Evolutionary conservation across 1,140 invertebrate genomes (phyloP).

Genomic region (Scaptomyza graminum): DNA sequence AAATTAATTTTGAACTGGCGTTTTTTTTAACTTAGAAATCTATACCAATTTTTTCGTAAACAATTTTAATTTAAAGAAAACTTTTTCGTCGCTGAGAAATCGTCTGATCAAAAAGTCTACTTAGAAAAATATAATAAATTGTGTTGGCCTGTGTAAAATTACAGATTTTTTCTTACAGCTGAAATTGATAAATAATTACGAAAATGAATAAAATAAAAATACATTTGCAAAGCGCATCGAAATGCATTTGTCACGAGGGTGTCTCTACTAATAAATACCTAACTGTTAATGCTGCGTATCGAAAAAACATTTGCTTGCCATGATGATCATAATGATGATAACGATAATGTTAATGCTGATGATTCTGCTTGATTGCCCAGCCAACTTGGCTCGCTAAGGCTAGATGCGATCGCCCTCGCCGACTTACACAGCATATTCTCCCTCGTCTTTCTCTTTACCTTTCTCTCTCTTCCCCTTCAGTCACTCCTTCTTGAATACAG

Average conservation of each 20-base stretch:
- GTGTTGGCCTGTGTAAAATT: too few relatives aligned
- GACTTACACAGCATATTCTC: neutral
- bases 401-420: conserved; percentile 36
- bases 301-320: neutral
- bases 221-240: conserved; percentile 19
- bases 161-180: neutral
- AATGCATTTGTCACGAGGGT: conserved; percentile 41
- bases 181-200: conserved; percentile 10
- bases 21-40: too few relatives aligned
- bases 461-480: neutral
- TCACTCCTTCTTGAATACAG: too few relatives aligned
- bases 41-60: too few relatives aligned
- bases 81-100: too few relatives aligned
- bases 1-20: too few relatives aligned
- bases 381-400: conserved; percentile 7
- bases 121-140: too few relatives aligned
- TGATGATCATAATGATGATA: conserved; percentile 5
- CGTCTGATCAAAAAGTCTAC: too few relatives aligned
- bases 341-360: conserved; percentile 42
- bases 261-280: neutral
- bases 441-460: neutral
- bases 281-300: conserved; percentile 42
- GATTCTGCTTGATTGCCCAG: conserved; percentile 69
- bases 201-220: neutral
- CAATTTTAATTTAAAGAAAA: too few relatives aligned